These are phyloP conservation scores for Passer domesticus DNA, from an alignment of 2,113 vertebrate species.

Conservation along the genomic window DNA sequence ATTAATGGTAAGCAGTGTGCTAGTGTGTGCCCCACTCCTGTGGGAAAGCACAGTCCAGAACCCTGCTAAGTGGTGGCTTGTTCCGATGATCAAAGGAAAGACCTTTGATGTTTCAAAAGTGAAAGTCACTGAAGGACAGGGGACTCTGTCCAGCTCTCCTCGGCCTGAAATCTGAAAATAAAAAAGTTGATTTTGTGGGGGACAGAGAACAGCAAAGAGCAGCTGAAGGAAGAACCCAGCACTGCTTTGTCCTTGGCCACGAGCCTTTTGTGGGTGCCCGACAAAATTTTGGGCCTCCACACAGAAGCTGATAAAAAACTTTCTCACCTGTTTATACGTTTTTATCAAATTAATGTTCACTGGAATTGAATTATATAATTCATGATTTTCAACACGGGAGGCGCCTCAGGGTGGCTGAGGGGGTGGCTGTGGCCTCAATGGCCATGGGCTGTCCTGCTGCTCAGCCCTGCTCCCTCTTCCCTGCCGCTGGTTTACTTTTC, in stretches of 20 bases:
- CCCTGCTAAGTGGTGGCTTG: not conserved
- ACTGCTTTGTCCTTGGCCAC: not conserved
- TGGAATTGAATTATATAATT: rapidly evolving
- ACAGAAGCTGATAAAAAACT: too few species aligned
- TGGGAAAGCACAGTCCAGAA: not conserved
- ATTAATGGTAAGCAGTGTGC: not conserved
- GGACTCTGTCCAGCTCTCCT: too few species aligned
- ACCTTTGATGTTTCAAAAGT: too few species aligned
- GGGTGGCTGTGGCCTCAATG: not conserved
- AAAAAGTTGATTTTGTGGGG: too few species aligned
- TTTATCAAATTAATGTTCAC: too few species aligned
- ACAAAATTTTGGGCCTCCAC: too few species aligned
- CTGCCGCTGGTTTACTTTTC: not conserved
- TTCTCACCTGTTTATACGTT: rapidly evolving
- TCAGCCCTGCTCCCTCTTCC: not conserved
- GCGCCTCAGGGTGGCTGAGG: not conserved
- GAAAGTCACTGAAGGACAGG: too few species aligned
- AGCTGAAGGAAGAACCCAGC: too few species aligned
- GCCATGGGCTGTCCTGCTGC: not conserved
- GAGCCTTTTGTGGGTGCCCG: too few species aligned
- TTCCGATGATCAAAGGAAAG: not conserved
- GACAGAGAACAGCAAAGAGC: too few species aligned
- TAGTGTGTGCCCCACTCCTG: not conserved
- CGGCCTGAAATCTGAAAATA: too few species aligned
- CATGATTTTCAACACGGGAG: not conserved